These are phyloP conservation scores for Tyria jacobaeae DNA, from an alignment of 2,888 invertebrate species.

Conservation along the genomic window DNA sequence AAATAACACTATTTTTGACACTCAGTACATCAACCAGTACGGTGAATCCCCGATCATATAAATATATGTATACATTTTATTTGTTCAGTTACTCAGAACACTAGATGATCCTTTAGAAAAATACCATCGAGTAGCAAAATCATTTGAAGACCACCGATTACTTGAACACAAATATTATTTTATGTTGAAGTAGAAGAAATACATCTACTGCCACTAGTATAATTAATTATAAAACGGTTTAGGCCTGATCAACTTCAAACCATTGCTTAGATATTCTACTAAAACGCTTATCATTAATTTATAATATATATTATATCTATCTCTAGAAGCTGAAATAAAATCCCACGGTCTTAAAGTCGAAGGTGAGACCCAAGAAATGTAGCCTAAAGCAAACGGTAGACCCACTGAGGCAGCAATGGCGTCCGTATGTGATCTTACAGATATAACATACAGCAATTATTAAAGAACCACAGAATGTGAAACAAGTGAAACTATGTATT, in stretches of 20 bases:
- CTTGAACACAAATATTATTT: not conserved
- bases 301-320: no score
- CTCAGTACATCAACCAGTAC: no score
- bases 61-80: not conserved
- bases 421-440: constrained; percentile 64
- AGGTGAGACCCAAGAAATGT: constrained; percentile 75
- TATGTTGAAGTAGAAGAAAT: not conserved
- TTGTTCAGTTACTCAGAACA: not conserved
- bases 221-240: not conserved
- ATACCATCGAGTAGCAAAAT: not conserved
- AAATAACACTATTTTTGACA: no score
- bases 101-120: not conserved
- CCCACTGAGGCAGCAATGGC: constrained; percentile 79
- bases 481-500: constrained; percentile 34
- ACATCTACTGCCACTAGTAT: not conserved
- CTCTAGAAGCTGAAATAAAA: constrained; percentile 61
- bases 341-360: constrained; percentile 82
- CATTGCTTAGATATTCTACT: constrained; percentile 22
- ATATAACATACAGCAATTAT: constrained; percentile 51
- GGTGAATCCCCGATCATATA: no score
- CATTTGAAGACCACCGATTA: not conserved
- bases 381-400: constrained; percentile 85
- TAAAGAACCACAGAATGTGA: constrained; percentile 65
- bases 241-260: not conserved
- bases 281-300: constrained; percentile 70